phyloP scores from a whole-genome alignment of 2,888 invertebrate species.

The Drosophila tripunctata region DNA sequence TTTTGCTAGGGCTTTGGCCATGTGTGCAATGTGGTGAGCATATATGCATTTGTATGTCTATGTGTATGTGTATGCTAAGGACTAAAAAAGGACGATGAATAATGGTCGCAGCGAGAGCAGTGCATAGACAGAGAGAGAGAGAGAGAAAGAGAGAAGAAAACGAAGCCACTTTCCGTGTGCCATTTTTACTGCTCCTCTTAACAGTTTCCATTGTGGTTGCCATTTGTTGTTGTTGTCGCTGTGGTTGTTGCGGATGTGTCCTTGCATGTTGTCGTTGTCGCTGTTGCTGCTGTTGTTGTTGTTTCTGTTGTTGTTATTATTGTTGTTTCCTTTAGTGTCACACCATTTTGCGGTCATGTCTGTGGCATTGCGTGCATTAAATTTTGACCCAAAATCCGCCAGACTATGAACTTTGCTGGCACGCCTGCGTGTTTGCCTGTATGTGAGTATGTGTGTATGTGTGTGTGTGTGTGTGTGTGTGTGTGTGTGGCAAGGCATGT shows the following conservation, averaged over 20 bases:
- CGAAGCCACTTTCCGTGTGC: conserved; percentile 40
- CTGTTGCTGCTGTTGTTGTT: conserved; percentile 7
- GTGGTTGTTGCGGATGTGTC: neutral
- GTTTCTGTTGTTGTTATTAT: conserved; percentile 26
- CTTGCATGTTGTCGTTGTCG: neutral
- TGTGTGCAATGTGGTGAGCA: conserved; percentile 28
- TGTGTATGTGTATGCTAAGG: conserved; percentile 2
- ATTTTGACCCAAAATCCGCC: conserved; percentile 47
- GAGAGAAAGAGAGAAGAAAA: neutral
- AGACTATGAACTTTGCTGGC: conserved; percentile 33
- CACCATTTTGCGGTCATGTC: conserved; percentile 65
- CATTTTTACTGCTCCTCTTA: conserved; percentile 32
- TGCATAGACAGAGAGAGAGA: neutral
- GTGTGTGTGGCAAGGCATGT: conserved; percentile 18
- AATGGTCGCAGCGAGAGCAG: neutral
- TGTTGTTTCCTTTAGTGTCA: conserved; percentile 40
- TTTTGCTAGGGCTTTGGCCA: conserved; percentile 30
- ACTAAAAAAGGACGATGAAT: conserved; percentile 5
- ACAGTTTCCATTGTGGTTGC: conserved; percentile 2
- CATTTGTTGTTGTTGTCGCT: neutral
- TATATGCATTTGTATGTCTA: neutral
- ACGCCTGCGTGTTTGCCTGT: conserved; percentile 28
- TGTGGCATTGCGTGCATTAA: conserved; percentile 72
- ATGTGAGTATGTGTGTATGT: neutral
- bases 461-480: conserved; percentile 2